phyloP scores from a whole-genome alignment of 1,140 invertebrate genomes.

The Lutraria rhynchaena region DNA sequence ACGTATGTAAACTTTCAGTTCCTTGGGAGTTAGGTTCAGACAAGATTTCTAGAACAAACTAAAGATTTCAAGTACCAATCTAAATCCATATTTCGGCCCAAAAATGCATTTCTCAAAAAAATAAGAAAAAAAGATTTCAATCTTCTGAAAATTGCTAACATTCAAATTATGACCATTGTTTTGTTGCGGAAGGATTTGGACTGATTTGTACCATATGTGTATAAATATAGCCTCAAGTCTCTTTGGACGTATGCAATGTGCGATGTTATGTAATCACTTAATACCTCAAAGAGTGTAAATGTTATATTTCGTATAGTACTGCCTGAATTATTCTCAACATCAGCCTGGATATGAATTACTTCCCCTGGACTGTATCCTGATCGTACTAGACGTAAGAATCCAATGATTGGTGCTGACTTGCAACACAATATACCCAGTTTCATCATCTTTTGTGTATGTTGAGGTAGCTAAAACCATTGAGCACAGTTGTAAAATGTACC shows the following conservation, averaged over 20 bases:
- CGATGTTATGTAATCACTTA: background rate
- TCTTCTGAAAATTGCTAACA: too few species aligned
- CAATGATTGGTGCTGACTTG: slow-evolving; percentile 7
- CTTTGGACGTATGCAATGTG: background rate
- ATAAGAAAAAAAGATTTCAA: too few species aligned
- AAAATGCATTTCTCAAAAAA: too few species aligned
- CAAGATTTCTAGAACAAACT: too few species aligned
- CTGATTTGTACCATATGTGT: too few species aligned
- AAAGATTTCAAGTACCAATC: too few species aligned
- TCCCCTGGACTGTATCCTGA: slow-evolving; percentile 47
- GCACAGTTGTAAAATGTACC: too few species aligned
- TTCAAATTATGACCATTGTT: too few species aligned
- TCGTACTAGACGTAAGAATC: slow-evolving; percentile 26
- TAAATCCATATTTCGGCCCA: too few species aligned
- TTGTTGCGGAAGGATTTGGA: too few species aligned
- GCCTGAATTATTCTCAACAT: slow-evolving; percentile 26
- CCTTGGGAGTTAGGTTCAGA: too few species aligned
- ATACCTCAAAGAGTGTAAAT: slow-evolving; percentile 36
- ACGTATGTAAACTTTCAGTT: too few species aligned
- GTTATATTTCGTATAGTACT: background rate
- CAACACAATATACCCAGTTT: slow-evolving; percentile 5
- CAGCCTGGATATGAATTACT: slow-evolving; percentile 41
- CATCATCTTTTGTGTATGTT: slow-evolving; percentile 14
- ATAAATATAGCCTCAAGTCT: background rate
- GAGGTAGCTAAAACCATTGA: slow-evolving; percentile 36